These are phyloP conservation scores for Chloroceryle amazona DNA, from an alignment of 2,797 vertebrate genomes.

Conservation along the genomic window DNA sequence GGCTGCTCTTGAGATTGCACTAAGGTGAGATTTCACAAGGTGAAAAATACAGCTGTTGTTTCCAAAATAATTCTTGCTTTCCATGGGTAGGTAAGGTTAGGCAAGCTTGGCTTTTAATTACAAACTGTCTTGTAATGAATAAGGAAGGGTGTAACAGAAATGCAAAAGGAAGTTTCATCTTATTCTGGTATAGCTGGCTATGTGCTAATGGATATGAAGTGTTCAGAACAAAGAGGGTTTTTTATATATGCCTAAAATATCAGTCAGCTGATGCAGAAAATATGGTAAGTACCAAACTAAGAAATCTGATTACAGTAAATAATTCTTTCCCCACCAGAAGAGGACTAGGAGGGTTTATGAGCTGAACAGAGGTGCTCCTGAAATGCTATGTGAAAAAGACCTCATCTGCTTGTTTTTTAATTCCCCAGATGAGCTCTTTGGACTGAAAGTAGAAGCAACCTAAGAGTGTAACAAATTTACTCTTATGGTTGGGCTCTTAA, in stretches of 20 bases:
- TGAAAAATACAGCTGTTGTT: neutral
- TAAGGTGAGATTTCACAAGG: too few species aligned
- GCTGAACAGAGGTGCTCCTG: neutral
- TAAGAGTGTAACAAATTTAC: neutral
- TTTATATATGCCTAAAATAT: neutral
- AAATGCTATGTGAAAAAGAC: neutral
- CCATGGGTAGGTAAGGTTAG: neutral
- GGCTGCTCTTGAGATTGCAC: constrained; percentile 11
- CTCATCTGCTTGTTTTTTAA: neutral
- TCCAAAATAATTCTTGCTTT: neutral
- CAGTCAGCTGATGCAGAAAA: neutral
- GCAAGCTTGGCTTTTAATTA: neutral
- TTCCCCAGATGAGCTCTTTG: neutral
- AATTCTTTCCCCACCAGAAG: neutral
- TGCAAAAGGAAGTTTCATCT: neutral
- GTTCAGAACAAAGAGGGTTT: neutral
- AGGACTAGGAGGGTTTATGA: neutral
- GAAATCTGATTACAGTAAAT: neutral
- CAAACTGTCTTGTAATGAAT: neutral
- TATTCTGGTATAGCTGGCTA: neutral
- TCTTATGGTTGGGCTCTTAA: neutral
- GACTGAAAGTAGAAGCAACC: neutral
- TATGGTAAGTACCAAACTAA: neutral
- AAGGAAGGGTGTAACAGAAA: neutral
- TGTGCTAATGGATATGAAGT: neutral